A percentile compares a stretch with the other conserved stretches of the same genome.
Conservation (phyloP, 2,113 vertebrate species). For the Penelope pileata region DNA sequence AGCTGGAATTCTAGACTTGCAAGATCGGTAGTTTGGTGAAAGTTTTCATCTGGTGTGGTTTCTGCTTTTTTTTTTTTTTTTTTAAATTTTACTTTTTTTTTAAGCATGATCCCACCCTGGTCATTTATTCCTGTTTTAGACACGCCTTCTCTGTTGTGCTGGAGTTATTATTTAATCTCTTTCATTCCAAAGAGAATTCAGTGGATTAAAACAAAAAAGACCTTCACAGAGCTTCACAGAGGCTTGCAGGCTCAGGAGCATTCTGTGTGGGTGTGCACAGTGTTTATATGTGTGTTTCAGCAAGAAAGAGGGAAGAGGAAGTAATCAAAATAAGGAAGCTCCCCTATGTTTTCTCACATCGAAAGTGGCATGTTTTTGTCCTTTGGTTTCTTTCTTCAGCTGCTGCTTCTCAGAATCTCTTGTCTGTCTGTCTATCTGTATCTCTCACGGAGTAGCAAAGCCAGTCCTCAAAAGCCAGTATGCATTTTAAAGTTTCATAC, state of each 20-base stretch:
- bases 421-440: not conserved
- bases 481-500: not conserved
- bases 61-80: not conserved
- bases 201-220: constrained; percentile 5
- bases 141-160: not conserved
- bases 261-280: not conserved
- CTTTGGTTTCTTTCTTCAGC: not conserved
- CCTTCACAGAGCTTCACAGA: constrained; percentile 1
- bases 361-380: not conserved
- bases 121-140: not conserved
- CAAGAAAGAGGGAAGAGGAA: constrained; percentile 51
- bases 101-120: not conserved
- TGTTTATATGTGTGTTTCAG: not conserved
- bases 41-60: not conserved
- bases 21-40: not conserved
- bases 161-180: constrained; percentile 27
- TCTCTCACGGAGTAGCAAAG: not conserved
- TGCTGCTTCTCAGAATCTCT: not conserved
- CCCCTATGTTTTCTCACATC: not conserved
- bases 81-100: not conserved
- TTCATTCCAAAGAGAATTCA: constrained; percentile 44
- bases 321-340: constrained; percentile 20
- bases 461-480: not conserved
- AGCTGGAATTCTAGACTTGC: not conserved
- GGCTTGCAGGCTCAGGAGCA: not conserved